These are phyloP conservation scores for Phataginus tetradactyla DNA, from an alignment of 2,797 vertebrate species.

Conservation along the genomic window DNA sequence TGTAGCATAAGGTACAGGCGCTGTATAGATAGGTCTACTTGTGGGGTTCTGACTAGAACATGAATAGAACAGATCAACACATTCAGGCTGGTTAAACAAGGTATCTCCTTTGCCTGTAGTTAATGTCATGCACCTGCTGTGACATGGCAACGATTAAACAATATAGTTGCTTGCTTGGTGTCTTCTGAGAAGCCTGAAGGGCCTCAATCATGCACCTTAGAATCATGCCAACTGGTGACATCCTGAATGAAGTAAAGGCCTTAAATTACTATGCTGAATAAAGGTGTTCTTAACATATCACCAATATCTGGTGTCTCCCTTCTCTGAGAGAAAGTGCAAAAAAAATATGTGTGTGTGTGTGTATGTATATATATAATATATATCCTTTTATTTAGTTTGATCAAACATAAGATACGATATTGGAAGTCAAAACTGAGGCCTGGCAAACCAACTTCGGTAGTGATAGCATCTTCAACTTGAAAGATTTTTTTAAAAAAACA, in stretches of 20 bases:
- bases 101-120: neutral
- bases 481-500: neutral
- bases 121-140: neutral
- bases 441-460: neutral
- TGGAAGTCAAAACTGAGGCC: neutral
- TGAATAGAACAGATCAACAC: neutral
- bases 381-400: neutral
- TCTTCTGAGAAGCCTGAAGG: neutral
- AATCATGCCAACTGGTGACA: neutral
- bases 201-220: neutral
- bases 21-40: neutral
- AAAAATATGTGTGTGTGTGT: neutral
- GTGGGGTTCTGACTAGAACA: neutral
- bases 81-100: neutral
- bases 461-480: neutral
- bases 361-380: neutral
- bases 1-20: neutral
- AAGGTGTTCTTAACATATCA: neutral
- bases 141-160: neutral
- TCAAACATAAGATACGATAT: neutral
- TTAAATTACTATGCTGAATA: neutral
- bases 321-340: neutral
- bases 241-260: neutral
- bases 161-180: neutral
- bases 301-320: neutral